phyloP scores from a whole-genome alignment of 2,888 invertebrate genomes.

The Tetanocera ferruginea region DNA sequence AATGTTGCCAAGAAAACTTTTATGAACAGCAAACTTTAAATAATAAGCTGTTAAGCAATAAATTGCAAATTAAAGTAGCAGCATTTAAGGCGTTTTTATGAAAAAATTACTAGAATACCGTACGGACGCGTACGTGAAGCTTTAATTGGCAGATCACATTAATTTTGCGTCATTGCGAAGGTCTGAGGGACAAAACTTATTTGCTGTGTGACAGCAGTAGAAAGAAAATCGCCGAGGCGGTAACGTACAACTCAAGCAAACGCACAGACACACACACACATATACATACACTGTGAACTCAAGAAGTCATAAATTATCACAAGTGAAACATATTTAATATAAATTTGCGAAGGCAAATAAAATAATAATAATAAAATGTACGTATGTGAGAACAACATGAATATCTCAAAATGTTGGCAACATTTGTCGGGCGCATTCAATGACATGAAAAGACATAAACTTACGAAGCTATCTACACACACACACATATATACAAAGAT shows the following conservation, averaged over 20 bases:
- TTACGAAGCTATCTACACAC: neutral
- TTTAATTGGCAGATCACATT: neutral
- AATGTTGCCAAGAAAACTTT: neutral
- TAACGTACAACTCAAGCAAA: neutral
- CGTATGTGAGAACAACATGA: neutral
- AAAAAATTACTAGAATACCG: neutral
- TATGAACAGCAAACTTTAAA: neutral
- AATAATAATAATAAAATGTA: conserved; percentile 27
- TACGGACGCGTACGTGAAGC: neutral
- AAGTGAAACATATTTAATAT: conserved; percentile 37
- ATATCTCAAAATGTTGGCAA: conserved; percentile 19
- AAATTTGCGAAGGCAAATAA: conserved; percentile 25
- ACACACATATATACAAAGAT: neutral
- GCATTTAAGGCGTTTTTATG: neutral
- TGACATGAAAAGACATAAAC: conserved; percentile 17
- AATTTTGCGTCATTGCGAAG: neutral
- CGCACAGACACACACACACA: neutral
- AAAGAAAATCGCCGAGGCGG: conserved; percentile 15
- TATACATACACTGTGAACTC: neutral
- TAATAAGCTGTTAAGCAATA: neutral
- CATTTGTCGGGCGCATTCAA: conserved; percentile 27
- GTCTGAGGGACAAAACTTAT: neutral
- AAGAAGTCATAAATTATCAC: conserved; percentile 35
- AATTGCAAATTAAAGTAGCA: neutral
- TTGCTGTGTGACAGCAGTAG: neutral